These are phyloP conservation scores for Microtus oregoni DNA, from an alignment of 2,113 vertebrate species.

Conservation along the genomic window DNA sequence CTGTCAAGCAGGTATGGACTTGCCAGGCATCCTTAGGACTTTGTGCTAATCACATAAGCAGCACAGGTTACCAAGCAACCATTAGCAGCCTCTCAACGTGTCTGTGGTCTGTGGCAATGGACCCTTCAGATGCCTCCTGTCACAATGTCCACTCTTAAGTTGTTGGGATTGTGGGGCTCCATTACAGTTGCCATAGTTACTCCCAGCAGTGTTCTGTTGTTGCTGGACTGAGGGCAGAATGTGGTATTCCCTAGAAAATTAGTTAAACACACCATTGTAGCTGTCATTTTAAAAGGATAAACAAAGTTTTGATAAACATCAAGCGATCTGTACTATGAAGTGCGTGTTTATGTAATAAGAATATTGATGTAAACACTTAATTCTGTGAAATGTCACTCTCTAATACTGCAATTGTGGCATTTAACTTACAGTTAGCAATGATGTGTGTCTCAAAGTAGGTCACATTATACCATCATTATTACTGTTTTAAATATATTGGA, in stretches of 20 bases:
- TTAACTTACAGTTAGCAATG: neutral
- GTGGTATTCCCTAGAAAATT: neutral
- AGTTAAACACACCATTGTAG: neutral
- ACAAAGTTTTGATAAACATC: neutral
- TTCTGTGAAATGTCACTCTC: neutral
- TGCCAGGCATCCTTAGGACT: slow-evolving; percentile 39
- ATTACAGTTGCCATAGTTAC: slow-evolving; percentile 66
- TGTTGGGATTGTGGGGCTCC: slow-evolving; percentile 50
- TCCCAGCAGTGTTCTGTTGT: neutral
- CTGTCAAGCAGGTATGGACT: slow-evolving; percentile 27
- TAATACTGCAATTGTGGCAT: neutral
- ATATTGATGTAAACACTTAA: neutral
- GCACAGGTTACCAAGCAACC: slow-evolving; percentile 78
- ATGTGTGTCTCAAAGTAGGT: neutral
- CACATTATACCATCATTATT: neutral
- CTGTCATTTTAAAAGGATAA: neutral
- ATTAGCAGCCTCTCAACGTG: slow-evolving; percentile 41
- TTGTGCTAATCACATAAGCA: slow-evolving; percentile 11
- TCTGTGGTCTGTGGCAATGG: slow-evolving; percentile 47
- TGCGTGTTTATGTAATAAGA: neutral
- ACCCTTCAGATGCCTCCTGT: slow-evolving; percentile 60
- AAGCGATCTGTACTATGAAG: neutral
- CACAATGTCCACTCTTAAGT: slow-evolving; percentile 62
- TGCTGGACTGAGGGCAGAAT: neutral
- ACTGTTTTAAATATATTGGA: neutral